Evolutionary conservation across 2,113 vertebrate genomes (phyloP), one percentile per base, ranked within the genome.

Genomic region (Cathartes aura): DNA sequence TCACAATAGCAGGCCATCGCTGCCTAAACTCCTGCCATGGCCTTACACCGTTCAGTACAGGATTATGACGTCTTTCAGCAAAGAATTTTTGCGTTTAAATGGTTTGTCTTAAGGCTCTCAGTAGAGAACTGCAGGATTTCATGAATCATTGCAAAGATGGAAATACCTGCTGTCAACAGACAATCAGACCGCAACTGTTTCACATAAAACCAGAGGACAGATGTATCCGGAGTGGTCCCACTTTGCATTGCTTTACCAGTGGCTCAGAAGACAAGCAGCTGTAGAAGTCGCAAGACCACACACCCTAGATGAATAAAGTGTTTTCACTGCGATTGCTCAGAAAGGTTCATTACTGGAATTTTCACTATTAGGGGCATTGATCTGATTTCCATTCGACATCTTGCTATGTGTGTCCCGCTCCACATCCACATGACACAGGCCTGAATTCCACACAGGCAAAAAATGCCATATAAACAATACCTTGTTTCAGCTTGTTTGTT

Each of bases 151-250:
- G 73, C 29, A 55, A 84, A 91, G 78, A 91, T 60, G 73, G 84
- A 90, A 93, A 89, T 91, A 89, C 87, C 83, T 94, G 89, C 96
- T 90, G 87, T 82, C 95, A 85, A 48, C 88, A 95, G 90, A 83
- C 74, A 89, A 59, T 86, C 82, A 36, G 42, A 73, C 36, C 1
- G 0, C 76, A 91, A 94, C 90, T 94, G 85, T 71, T 89, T 45
- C 94, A 55, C 85, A 36, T 92, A 95, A 93, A 94, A 62, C 45
- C 59, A 63, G 96, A 81, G 87, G 85, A 90, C 87, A 94, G 89
- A 87, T 55, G n/a, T 48, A 47, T 84, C 72, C 2, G 0, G 80
- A 84, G 63, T 30, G 55, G 83, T 88, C 88, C 68, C 72, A 74
- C 82, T 83, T 22, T 12, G 66, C 71, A 11, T 4, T 88, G 48